Base-by-base conservation (phyloP, 2,797 vertebrate species). In the Poeciliopsis turneri region DNA sequence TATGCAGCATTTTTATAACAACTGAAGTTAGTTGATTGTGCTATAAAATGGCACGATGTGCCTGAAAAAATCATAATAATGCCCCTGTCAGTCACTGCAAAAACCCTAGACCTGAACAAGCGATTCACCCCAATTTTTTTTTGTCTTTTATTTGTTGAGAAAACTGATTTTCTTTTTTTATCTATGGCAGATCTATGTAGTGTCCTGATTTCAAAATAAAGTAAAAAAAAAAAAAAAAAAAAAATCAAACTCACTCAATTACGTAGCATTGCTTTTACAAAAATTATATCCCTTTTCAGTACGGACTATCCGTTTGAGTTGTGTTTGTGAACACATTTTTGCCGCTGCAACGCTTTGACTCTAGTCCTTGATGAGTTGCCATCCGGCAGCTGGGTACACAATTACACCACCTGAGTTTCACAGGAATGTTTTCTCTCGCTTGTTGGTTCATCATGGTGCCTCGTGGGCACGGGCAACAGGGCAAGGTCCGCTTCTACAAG, bases 381-480 rank as follows among this genome's bases (percentile, higher is more conserved):
- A 59, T 82, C 0, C 46, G 89, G 89, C 92, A 94, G 90, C 91
- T 94, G 93, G 83, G 91, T 81, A 73, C 90, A 79, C 77, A 30
- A 66, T 83, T 51, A 46, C 0, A 80, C 88, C 93, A 93, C 92
- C 93, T 93, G 94, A 94, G 93, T 91, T 93, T 90, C 81, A 81
- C 72, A 84, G 36, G 41, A 74, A 79, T 75, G 82, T 79, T 70
- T 75, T 80, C 76, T 81, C 85, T 76, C 23, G 77, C 81, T 82
- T 41, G 80, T 89, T 74, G 83, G 82, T 87, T 82, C 74, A 10
- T 72, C 83, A 83, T 71, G 83, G 84, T 89, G 79, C 85, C 89
- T 90, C 69, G 5, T 25, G 5, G 88, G 87, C 84, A 82, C 77
- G 36, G 36, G 75, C 70, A 74, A 81, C 87, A 80, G 85, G 79